phyloP scores from a whole-genome alignment of 2,113 vertebrate genomes.

The Cinclus mexicanus region DNA sequence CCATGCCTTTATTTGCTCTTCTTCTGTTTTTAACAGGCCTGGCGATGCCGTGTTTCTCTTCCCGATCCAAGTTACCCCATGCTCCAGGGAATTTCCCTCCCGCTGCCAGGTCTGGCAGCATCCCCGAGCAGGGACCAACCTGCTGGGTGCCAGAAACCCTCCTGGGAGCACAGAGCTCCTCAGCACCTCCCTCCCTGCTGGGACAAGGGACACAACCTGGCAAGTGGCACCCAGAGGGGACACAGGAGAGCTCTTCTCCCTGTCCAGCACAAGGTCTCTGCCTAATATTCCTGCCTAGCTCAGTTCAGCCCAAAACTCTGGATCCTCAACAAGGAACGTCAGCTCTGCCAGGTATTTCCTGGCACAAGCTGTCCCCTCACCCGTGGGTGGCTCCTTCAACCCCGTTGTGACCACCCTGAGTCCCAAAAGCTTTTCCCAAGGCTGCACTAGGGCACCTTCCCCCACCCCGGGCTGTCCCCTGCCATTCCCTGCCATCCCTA shows the following conservation, averaged over 20 bases:
- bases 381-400: background rate
- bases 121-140: background rate
- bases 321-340: background rate
- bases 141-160: background rate
- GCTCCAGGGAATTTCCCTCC: background rate
- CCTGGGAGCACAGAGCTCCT: background rate
- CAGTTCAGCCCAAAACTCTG: background rate
- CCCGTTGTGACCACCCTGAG: rapidly evolving
- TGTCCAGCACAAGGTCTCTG: background rate
- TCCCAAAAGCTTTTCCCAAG: background rate
- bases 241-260: background rate
- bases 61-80: rapidly evolving
- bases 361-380: background rate
- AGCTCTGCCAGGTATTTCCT: background rate
- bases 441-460: background rate
- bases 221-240: background rate
- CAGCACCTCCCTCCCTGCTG: background rate
- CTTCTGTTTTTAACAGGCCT: rapidly evolving
- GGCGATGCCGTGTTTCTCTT: background rate
- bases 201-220: background rate
- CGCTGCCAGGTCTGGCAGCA: background rate
- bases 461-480: rapidly evolving
- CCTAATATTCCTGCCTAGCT: background rate
- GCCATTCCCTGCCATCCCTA: background rate
- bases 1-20: background rate